Evolutionary conservation across 2,888 invertebrate species (phyloP), one percentile per base, ranked within the genome.

Genomic region (Ochropleura leucogaster): DNA sequence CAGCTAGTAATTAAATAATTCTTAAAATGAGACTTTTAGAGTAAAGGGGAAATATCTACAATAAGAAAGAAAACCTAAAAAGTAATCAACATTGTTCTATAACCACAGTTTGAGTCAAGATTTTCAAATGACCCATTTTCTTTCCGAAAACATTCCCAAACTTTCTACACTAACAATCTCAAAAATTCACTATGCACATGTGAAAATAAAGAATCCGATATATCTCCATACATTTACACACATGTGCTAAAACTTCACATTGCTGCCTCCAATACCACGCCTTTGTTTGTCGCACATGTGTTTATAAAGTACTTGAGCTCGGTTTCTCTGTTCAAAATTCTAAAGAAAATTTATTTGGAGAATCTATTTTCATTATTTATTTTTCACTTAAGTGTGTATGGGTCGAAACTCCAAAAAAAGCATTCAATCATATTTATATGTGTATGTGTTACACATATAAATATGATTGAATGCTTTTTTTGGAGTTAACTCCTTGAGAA

Each of bases 161-260:
- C 78, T 80, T 74, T 77, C 81, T 72, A 66, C 55, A 47, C 14
- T 57, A 14, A 53, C n/a, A 63, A 51, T 40, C 7, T 55, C 30
- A 8, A 44, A 74, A 68, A 70, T 74, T 72, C 49, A 71, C 40
- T 67, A 66, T 62, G 40, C 64, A 65, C 60, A 46, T 62, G 68
- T 75, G 71, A 82, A 69, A 84, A 78, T 72, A 73, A 72, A 68
- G 53, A 71, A 71, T 49, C 9, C 18, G 66, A 78, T 68, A 74
- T 71, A 51, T 49, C n/a, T 47, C 55, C 30, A 12, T 72, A 73
- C 55, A 68, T 84, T 84, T 74, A 74, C 82, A 72, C 53, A 51
- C 18, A 74, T n/a, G 66, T 68, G 83, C 69, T 79, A 84, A 84
- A 83, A 83, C 42, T 71, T n/a, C 60, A 59, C 66, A 20, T 51